Conservation (phyloP, 2,113 vertebrate species). For the Scomber scombrus region DNA sequence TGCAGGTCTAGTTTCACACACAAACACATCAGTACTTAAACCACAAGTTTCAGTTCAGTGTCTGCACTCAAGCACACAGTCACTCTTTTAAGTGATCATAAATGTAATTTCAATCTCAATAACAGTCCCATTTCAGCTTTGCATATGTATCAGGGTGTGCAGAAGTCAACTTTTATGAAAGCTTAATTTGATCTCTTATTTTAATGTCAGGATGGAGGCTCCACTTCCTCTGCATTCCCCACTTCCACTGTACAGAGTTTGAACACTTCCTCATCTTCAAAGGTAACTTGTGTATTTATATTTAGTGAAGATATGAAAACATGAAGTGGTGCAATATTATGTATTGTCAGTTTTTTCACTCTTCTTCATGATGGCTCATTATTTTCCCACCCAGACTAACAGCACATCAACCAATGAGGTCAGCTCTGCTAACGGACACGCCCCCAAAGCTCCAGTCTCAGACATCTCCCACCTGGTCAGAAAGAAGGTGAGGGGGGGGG, state of each 20-base stretch:
- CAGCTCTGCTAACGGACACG: slow-evolving; percentile 5
- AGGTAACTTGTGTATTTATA: slow-evolving; percentile 17
- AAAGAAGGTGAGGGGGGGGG: slow-evolving; percentile 72
- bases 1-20: too few species aligned
- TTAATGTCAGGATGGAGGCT: slow-evolving; percentile 85
- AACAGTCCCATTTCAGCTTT: too few species aligned
- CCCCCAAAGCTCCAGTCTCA: slow-evolving; percentile 48
- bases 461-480: slow-evolving; percentile 81
- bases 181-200: background rate
- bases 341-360: too few species aligned
- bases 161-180: too few species aligned
- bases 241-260: slow-evolving; percentile 72
- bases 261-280: slow-evolving; percentile 73
- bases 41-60: too few species aligned
- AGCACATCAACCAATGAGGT: background rate
- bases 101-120: too few species aligned
- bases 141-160: too few species aligned
- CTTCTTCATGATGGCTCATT: background rate
- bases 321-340: too few species aligned
- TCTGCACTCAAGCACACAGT: too few species aligned
- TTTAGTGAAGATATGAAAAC: background rate
- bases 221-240: slow-evolving; percentile 89
- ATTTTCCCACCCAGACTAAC: slow-evolving; percentile 21
- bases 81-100: too few species aligned
- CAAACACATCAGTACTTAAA: too few species aligned